A percentile compares a stretch with the other conserved stretches of the same genome.
Conservation (phyloP, 2,113 vertebrate genomes). For the Abramis brama region DNA sequence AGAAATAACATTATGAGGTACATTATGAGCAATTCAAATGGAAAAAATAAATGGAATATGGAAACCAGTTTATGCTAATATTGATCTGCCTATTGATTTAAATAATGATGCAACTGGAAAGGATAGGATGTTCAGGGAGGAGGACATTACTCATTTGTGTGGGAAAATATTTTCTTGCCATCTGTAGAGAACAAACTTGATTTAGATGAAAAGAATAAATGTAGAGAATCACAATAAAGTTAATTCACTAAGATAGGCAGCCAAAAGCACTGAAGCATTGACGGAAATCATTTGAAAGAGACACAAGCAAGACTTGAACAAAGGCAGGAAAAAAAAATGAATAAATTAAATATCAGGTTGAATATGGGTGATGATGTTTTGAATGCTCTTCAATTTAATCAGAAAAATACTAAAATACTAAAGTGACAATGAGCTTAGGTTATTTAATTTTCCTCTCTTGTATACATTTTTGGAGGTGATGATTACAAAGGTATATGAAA, state of each 20-base stretch:
- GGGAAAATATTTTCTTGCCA: background rate
- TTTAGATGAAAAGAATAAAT: background rate
- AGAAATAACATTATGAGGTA: slow-evolving; percentile 2
- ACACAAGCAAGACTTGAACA: background rate
- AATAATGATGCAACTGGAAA: slow-evolving; percentile 4
- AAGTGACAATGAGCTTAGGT: background rate
- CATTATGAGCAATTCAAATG: slow-evolving; percentile 11
- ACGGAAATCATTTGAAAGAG: background rate
- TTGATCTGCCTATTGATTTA: slow-evolving; percentile 20
- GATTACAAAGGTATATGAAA: slow-evolving; percentile 21
- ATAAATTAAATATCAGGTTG: background rate
- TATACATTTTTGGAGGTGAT: background rate
- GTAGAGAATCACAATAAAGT: background rate
- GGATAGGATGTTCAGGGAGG: background rate
- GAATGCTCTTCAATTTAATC: background rate
- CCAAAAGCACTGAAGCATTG: background rate
- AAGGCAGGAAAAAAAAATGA: background rate
- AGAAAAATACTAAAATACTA: background rate
- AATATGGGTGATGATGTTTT: background rate
- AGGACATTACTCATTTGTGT: background rate
- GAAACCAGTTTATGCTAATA: slow-evolving; percentile 19
- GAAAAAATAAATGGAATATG: background rate
- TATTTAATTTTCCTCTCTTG: background rate
- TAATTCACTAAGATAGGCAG: background rate
- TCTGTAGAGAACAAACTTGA: background rate